Evolutionary conservation across 2,888 invertebrate species (phyloP).

Genomic region (Cactoblastis cactorum): DNA sequence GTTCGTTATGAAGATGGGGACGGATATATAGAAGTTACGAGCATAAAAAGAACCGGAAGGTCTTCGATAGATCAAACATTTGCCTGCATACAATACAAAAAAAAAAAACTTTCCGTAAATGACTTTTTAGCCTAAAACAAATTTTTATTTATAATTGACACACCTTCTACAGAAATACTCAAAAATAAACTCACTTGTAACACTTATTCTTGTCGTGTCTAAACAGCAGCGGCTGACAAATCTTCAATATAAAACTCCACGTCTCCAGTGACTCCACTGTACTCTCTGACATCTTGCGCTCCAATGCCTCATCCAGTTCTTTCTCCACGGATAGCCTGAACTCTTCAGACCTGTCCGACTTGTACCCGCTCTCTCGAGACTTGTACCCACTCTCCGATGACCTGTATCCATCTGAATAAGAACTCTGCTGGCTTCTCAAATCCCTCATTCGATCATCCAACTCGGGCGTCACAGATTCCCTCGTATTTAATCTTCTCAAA

Average conservation of each 20-base stretch:
- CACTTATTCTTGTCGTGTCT: conserved; percentile 69
- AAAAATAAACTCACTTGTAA: conserved; percentile 50
- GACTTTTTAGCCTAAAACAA: too few species aligned
- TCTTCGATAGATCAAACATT: too few species aligned
- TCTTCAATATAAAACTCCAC: conserved; percentile 69
- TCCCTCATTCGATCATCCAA: conserved; percentile 46
- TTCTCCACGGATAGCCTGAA: conserved; percentile 47
- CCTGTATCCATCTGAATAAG: conserved; percentile 49
- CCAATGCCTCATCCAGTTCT: conserved; percentile 36
- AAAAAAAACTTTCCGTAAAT: too few species aligned
- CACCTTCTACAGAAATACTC: background rate
- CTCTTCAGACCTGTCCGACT: conserved; percentile 27
- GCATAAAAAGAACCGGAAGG: too few species aligned
- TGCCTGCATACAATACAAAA: too few species aligned
- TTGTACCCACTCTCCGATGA: conserved; percentile 46
- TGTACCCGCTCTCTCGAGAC: conserved; percentile 28
- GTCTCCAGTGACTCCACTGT: conserved; percentile 63
- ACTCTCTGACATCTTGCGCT: conserved; percentile 45
- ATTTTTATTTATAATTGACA: too few species aligned
- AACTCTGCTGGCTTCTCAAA: conserved; percentile 38
- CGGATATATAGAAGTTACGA: too few species aligned
- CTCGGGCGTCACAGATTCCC: conserved; percentile 58
- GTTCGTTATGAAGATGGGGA: too few species aligned
- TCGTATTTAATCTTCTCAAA: conserved; percentile 22
- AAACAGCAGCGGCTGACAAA: conserved; percentile 68